These are phyloP conservation scores for Sclerodermus sp. DNA, from an alignment of 2,888 invertebrate genomes.

Conservation along the genomic window DNA sequence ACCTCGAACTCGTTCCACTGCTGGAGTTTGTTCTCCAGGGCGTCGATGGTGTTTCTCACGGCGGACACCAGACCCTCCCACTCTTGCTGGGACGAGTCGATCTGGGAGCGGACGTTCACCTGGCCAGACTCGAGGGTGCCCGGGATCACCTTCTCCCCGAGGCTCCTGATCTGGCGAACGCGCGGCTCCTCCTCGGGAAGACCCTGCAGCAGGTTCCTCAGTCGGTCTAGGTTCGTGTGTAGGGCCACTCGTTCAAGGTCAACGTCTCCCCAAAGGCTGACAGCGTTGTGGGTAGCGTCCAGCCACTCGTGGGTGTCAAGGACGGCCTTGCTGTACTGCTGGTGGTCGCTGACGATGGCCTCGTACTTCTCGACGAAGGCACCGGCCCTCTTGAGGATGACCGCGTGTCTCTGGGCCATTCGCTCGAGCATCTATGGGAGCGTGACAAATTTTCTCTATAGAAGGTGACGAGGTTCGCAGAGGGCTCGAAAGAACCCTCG, in stretches of 20 bases:
- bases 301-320: slow-evolving; percentile 87
- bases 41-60: slow-evolving; percentile 76
- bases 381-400: slow-evolving; percentile 71
- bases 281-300: slow-evolving; percentile 79
- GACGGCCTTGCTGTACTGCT: slow-evolving; percentile 84
- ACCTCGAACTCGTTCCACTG: slow-evolving; percentile 92
- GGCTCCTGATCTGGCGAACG: slow-evolving; percentile 74
- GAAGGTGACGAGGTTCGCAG: too few relatives aligned
- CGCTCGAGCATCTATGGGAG: slow-evolving; percentile 69
- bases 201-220: slow-evolving; percentile 74
- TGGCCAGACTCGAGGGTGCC: slow-evolving; percentile 83
- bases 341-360: slow-evolving; percentile 84
- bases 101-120: slow-evolving; percentile 81
- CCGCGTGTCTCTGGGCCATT: slow-evolving; percentile 73
- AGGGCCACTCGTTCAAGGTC: slow-evolving; percentile 82
- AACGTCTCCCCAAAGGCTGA: slow-evolving; percentile 80
- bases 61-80: slow-evolving; percentile 83
- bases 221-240: slow-evolving; percentile 82
- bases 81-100: slow-evolving; percentile 85
- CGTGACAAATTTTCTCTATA: too few relatives aligned
- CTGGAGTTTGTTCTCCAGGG: slow-evolving; percentile 79
- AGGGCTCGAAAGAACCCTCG: too few relatives aligned
- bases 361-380: slow-evolving; percentile 83
- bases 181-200: slow-evolving; percentile 85
- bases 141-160: slow-evolving; percentile 90